These are phyloP conservation scores for Labeo catla DNA, from an alignment of 2,113 vertebrate species.

Conservation along the genomic window DNA sequence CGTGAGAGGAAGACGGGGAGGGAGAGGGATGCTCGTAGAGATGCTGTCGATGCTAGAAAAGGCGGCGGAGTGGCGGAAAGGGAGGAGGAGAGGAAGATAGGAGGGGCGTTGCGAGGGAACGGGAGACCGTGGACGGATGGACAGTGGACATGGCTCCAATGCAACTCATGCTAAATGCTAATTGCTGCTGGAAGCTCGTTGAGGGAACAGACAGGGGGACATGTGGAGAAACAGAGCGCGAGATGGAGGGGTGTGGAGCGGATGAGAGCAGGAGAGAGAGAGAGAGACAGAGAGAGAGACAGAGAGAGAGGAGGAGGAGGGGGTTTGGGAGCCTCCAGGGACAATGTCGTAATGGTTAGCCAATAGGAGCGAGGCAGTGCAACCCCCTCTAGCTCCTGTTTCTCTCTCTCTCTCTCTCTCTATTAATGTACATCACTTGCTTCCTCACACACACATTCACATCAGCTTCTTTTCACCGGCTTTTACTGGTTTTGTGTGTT, in stretches of 20 bases:
- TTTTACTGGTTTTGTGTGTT: background rate
- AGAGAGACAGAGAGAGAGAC: background rate
- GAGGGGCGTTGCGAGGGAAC: conserved; percentile 38
- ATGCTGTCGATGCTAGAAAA: conserved; percentile 54
- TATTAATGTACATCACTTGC: conserved; percentile 22
- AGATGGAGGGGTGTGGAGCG: background rate
- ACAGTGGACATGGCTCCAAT: conserved; percentile 40
- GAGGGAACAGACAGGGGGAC: conserved; percentile 28
- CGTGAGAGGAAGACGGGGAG: conserved; percentile 7
- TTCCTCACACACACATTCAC: conserved; percentile 31
- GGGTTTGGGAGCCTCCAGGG: conserved; percentile 73
- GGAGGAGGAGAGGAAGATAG: conserved; percentile 46
- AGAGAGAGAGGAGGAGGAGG: conserved; percentile 67
- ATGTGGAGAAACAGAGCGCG: conserved; percentile 42
- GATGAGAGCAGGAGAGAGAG: background rate
- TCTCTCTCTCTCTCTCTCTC: conserved; percentile 62
- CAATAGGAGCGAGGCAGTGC: conserved; percentile 84
- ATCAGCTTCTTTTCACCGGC: background rate
- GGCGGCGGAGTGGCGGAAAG: conserved; percentile 33
- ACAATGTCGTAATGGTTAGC: conserved; percentile 92
- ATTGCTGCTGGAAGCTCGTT: conserved; percentile 27
- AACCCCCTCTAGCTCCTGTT: conserved; percentile 65
- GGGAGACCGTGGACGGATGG: conserved; percentile 12
- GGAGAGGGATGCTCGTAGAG: conserved; percentile 11
- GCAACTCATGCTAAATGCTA: conserved; percentile 55